A percentile compares a stretch with the other conserved stretches of the same genome.
These are phyloP conservation scores for Brachyptera putata DNA, from an alignment of 2,888 invertebrate species.

Conservation along the genomic window DNA sequence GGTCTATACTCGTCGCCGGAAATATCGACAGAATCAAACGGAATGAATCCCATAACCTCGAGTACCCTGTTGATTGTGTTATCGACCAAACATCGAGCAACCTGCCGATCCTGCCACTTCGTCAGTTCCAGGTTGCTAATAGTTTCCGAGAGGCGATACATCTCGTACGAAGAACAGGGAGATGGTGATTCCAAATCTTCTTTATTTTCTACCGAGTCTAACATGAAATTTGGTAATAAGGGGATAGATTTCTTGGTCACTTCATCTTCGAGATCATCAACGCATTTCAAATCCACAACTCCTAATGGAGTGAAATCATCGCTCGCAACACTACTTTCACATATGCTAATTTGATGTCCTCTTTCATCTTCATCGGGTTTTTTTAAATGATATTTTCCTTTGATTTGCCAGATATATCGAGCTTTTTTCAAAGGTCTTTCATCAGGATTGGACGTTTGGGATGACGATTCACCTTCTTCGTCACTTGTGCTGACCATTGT, in stretches of 20 bases:
- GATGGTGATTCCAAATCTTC: neutral
- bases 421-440: slow-evolving; percentile 63
- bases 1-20: slow-evolving; percentile 40
- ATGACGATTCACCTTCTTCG: slow-evolving; percentile 48
- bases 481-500: slow-evolving; percentile 30
- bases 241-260: too few species aligned
- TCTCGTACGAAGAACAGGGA: neutral
- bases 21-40: slow-evolving; percentile 36
- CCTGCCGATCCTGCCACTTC: slow-evolving; percentile 65
- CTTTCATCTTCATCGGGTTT: slow-evolving; percentile 26
- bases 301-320: neutral
- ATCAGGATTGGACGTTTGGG: slow-evolving; percentile 50
- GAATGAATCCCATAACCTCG: slow-evolving; percentile 55
- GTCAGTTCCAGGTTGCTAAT: slow-evolving; percentile 44
- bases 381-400: slow-evolving; percentile 46
- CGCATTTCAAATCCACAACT: neutral
- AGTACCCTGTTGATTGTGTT: slow-evolving; percentile 65
- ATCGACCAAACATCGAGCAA: slow-evolving; percentile 62
- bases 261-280: neutral
- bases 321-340: neutral
- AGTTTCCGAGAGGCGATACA: neutral
- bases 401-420: slow-evolving; percentile 62
- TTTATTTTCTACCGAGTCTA: neutral
- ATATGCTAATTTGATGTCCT: neutral
- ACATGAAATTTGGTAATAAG: too few species aligned